phyloP scores from a whole-genome alignment of 2,113 vertebrate species.

The Catharus fuscescens region DNA sequence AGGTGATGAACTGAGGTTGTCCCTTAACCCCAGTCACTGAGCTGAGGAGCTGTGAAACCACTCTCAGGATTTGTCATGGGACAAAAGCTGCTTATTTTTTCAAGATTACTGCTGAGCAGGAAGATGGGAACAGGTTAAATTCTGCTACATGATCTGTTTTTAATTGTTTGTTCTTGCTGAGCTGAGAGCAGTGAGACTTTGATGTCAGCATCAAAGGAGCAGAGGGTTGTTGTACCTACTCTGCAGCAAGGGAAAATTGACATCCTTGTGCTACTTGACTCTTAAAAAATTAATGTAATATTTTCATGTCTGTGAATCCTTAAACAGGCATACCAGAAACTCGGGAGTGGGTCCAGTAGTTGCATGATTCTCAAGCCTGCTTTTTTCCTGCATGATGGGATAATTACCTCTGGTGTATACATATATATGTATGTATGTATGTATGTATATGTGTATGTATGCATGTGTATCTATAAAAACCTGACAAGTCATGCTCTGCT shows the following conservation, averaged over 20 bases:
- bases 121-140: constrained; percentile 1
- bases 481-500: background rate
- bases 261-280: background rate
- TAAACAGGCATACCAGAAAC: background rate
- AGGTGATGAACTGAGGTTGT: background rate
- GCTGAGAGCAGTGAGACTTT: constrained; percentile 2
- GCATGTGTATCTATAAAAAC: rapidly evolving
- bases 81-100: background rate
- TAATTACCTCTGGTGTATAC: background rate
- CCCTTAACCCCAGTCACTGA: background rate
- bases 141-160: background rate
- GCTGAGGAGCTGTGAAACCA: background rate
- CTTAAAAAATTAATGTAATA: background rate
- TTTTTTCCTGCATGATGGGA: background rate
- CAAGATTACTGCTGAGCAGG: background rate
- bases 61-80: background rate
- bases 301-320: background rate
- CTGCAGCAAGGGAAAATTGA: background rate
- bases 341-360: background rate
- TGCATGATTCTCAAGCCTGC: background rate
- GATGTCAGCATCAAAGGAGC: constrained; percentile 30
- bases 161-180: constrained; percentile 24
- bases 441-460: rapidly evolving
- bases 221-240: background rate
- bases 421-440: too few species aligned